phyloP scores from a whole-genome alignment of 1,140 invertebrate species.

The Polypedilum pembai region DNA sequence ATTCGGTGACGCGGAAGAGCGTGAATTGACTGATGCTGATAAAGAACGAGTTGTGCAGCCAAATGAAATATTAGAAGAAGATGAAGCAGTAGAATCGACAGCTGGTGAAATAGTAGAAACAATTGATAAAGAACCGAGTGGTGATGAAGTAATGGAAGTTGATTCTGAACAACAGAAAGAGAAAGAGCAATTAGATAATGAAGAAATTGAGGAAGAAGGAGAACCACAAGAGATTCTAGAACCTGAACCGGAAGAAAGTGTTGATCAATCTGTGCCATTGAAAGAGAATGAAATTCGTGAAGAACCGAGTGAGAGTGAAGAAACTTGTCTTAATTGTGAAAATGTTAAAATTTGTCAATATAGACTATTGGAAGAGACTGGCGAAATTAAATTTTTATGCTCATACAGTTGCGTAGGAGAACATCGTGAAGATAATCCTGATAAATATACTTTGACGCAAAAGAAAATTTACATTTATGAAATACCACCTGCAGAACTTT shows the following conservation, averaged over 20 bases:
- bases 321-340: conserved; percentile 41
- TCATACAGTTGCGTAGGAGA: conserved; percentile 37
- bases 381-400: conserved; percentile 41
- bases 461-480: conserved; percentile 45
- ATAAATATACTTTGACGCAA: conserved; percentile 38
- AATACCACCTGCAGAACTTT: conserved; percentile 38
- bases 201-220: conserved; percentile 42
- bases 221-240: conserved; percentile 39
- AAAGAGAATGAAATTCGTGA: conserved; percentile 40
- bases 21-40: conserved; percentile 54
- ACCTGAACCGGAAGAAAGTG: conserved; percentile 37
- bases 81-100: conserved; percentile 34
- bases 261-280: conserved; percentile 36
- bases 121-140: not conserved
- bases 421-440: conserved; percentile 37
- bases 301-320: conserved; percentile 30
- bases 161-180: not conserved
- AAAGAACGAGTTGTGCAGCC: conserved; percentile 50
- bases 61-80: conserved; percentile 46
- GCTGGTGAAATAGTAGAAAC: conserved; percentile 31
- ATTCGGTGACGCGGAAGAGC: conserved; percentile 49
- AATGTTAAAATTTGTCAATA: conserved; percentile 38
- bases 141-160: conserved; percentile 21
- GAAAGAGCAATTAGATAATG: not conserved
- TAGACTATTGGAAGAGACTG: conserved; percentile 35